A percentile compares a stretch with the other conserved stretches of the same genome.
Evolutionary conservation across 2,797 vertebrate genomes (phyloP).

Genomic region (Sebastes alutus): DNA sequence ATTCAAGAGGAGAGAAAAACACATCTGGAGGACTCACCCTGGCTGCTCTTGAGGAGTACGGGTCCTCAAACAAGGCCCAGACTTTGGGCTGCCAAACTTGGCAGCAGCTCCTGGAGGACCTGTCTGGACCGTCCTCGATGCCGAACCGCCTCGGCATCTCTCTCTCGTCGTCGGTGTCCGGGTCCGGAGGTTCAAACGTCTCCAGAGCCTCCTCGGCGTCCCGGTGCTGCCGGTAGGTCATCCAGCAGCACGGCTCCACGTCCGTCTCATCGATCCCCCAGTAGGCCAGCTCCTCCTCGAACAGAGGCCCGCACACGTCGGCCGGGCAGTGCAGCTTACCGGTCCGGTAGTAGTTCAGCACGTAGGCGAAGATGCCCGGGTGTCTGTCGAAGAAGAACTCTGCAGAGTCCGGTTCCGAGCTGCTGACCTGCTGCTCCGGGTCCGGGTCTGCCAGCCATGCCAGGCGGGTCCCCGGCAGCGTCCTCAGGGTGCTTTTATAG

Average conservation of each 20-base stretch:
- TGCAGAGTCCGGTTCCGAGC: not conserved
- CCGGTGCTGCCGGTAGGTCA: slow-evolving; percentile 96
- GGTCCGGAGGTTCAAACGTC: slow-evolving; percentile 93
- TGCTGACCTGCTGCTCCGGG: slow-evolving; percentile 72
- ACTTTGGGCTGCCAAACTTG: slow-evolving; percentile 90
- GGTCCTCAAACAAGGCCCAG: slow-evolving; percentile 98
- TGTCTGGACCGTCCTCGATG: slow-evolving; percentile 88
- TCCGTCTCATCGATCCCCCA: slow-evolving; percentile 99
- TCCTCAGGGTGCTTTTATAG: slow-evolving; percentile 95
- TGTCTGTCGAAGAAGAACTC: slow-evolving; percentile 98
- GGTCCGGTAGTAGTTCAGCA: slow-evolving; percentile 97
- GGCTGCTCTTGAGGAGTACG: slow-evolving; percentile 93
- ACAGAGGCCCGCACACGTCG: slow-evolving; percentile 97
- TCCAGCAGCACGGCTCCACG: slow-evolving; percentile 99
- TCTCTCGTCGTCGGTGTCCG: slow-evolving; percentile 83
- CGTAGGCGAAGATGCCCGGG: slow-evolving; percentile 96
- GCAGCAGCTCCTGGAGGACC: slow-evolving; percentile 84
- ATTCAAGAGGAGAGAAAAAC: no score
- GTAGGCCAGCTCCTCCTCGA: slow-evolving; percentile 97
- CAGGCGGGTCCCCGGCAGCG: slow-evolving; percentile 94
- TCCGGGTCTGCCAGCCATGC: slow-evolving; percentile 94
- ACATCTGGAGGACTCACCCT: slow-evolving; percentile 86
- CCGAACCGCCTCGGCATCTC: slow-evolving; percentile 84
- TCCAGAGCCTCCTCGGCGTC: slow-evolving; percentile 98
- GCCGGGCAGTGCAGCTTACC: slow-evolving; percentile 98